Conservation (phyloP, 2,797 vertebrate species). For the Melanotaenia boesemani region DNA sequence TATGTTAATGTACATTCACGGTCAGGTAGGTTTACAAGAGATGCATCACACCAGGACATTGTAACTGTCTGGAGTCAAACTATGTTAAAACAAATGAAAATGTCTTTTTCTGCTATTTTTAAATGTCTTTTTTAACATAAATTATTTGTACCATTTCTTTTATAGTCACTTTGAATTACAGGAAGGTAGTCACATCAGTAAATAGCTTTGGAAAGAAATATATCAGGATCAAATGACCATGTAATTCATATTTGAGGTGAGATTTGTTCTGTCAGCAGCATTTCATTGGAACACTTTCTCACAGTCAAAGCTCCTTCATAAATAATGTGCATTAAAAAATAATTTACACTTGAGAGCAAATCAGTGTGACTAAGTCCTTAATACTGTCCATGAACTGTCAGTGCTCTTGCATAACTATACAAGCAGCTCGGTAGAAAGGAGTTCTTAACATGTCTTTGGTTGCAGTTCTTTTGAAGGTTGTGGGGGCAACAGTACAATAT, state of each 20-base stretch:
- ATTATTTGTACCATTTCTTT: conserved; percentile 7
- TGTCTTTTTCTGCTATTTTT: not conserved
- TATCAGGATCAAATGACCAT: conserved; percentile 38
- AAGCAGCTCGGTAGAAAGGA: conserved; percentile 31
- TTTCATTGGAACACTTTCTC: conserved; percentile 48
- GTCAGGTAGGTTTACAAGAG: conserved; percentile 32
- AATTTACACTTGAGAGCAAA: conserved; percentile 62
- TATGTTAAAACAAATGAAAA: not conserved
- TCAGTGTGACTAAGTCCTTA: conserved; percentile 61
- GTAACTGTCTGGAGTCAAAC: not conserved
- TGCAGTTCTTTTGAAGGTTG: conserved; percentile 46
- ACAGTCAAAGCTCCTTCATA: conserved; percentile 63
- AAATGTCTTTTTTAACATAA: not conserved
- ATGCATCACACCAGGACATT: not conserved
- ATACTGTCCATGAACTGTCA: conserved; percentile 48
- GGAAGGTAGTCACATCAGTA: conserved; percentile 25
- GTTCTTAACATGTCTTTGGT: conserved; percentile 30
- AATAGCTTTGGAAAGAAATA: conserved; percentile 14
- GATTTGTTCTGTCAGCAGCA: conserved; percentile 55
- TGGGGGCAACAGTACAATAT: conserved; percentile 25
- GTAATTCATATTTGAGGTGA: conserved; percentile 52
- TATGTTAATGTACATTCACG: conserved; percentile 23
- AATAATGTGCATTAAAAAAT: conserved; percentile 70
- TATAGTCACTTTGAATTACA: conserved; percentile 1
- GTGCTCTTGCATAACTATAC: conserved; percentile 40